These are phyloP conservation scores for Psittacula derbiana DNA, from an alignment of 2,797 vertebrate species.

Conservation along the genomic window DNA sequence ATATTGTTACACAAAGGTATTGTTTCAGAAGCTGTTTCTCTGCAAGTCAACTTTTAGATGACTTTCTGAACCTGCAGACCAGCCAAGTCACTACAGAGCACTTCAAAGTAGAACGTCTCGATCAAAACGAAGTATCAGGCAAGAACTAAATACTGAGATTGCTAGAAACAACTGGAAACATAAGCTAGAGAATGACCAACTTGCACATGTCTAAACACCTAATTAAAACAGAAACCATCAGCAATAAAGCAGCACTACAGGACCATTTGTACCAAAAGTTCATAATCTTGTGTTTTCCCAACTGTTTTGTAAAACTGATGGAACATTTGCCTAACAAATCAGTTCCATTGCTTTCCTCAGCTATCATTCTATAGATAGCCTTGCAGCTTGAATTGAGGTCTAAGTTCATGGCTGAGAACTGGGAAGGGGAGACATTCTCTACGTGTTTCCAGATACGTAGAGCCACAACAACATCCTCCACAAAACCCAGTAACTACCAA, in stretches of 20 bases:
- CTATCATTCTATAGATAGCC: neutral
- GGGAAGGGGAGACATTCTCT: neutral
- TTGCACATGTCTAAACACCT: neutral
- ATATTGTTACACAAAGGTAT: neutral
- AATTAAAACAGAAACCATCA: neutral
- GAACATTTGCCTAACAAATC: neutral
- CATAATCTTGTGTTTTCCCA: neutral
- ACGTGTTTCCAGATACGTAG: neutral
- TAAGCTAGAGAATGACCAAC: neutral
- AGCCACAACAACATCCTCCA: neutral
- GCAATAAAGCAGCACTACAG: neutral
- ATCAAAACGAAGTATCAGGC: neutral
- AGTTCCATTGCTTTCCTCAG: neutral
- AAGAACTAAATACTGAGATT: neutral
- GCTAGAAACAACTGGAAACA: neutral
- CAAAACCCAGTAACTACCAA: neutral
- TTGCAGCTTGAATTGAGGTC: neutral
- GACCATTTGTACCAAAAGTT: neutral
- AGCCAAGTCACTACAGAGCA: neutral
- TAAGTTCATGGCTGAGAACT: neutral
- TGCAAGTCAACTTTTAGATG: neutral
- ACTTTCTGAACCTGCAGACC: neutral
- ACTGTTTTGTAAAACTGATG: neutral
- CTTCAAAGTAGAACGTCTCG: neutral
- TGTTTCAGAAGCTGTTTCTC: neutral